Percentiles rank a stretch among this genome's conserved stretches.
phyloP scores from a whole-genome alignment of 2,797 vertebrate species.

The Poeciliopsis paucimaculata region DNA sequence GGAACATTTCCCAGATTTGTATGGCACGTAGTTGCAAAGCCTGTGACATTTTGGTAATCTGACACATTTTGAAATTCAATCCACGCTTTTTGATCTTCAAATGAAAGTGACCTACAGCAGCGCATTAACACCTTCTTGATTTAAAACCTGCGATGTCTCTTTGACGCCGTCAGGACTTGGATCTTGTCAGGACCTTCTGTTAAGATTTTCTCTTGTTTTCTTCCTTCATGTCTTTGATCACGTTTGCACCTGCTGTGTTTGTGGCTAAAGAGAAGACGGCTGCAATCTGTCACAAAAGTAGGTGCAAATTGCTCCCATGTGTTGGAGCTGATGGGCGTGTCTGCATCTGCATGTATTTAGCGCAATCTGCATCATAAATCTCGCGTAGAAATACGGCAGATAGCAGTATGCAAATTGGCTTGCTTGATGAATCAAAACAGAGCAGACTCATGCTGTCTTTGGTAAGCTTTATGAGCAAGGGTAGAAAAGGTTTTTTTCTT shows the following conservation, averaged over 20 bases:
- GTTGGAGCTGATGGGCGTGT: background rate
- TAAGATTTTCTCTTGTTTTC: background rate
- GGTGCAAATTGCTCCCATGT: slow-evolving; percentile 3
- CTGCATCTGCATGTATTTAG: slow-evolving; percentile 32
- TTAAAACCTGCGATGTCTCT: background rate
- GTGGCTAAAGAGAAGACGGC: background rate
- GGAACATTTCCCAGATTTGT: background rate
- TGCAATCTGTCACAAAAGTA: slow-evolving; percentile 4
- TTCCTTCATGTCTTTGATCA: background rate
- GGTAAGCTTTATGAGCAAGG: slow-evolving; percentile 49
- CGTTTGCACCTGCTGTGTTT: background rate
- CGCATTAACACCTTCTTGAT: background rate
- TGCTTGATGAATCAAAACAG: slow-evolving; percentile 53
- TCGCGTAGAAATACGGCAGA: background rate
- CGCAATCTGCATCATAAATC: slow-evolving; percentile 11
- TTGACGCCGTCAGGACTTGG: background rate
- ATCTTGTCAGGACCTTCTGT: background rate
- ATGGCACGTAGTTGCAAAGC: background rate
- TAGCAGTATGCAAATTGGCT: slow-evolving; percentile 58
- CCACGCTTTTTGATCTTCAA: background rate
- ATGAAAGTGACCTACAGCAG: background rate
- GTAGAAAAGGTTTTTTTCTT: slow-evolving; percentile 55
- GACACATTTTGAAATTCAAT: background rate
- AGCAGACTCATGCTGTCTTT: slow-evolving; percentile 41
- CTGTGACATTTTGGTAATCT: background rate